A percentile compares a stretch with the other conserved stretches of the same genome.
Conservation (phyloP, 2,797 vertebrate species). For the Gephyroberyx darwinii region DNA sequence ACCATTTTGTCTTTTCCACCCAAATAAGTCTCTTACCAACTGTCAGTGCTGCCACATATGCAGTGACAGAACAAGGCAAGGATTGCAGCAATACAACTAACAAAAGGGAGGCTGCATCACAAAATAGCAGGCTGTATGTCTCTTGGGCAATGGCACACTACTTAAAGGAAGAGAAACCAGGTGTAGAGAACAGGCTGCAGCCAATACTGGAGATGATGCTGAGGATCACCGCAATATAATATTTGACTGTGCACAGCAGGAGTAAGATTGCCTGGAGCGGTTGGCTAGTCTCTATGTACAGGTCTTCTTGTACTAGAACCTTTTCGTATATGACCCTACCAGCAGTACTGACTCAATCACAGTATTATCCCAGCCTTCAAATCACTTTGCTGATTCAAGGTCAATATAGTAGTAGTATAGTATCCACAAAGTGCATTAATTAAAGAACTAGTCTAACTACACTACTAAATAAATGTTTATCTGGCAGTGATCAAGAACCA, state of each 20-base stretch:
- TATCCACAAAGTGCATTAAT: neutral
- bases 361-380: neutral
- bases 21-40: too few relatives aligned
- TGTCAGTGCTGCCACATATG: neutral
- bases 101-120: neutral
- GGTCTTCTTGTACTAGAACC: neutral
- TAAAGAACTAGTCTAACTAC: neutral
- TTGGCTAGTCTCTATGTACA: neutral
- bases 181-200: neutral
- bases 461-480: neutral
- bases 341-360: neutral
- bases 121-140: neutral
- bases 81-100: neutral
- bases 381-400: neutral
- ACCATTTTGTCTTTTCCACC: too few relatives aligned
- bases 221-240: neutral
- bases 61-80: neutral
- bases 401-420: neutral
- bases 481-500: neutral
- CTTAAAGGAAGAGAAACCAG: slow-evolving; percentile 15
- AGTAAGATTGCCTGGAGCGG: neutral
- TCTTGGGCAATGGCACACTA: slow-evolving; percentile 1
- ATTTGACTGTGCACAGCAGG: neutral
- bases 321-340: neutral
- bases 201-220: slow-evolving; percentile 16